A percentile compares a stretch with the other conserved stretches of the same genome.
These are phyloP conservation scores for Amia ocellicauda DNA, from an alignment of 2,113 vertebrate genomes.

Conservation along the genomic window DNA sequence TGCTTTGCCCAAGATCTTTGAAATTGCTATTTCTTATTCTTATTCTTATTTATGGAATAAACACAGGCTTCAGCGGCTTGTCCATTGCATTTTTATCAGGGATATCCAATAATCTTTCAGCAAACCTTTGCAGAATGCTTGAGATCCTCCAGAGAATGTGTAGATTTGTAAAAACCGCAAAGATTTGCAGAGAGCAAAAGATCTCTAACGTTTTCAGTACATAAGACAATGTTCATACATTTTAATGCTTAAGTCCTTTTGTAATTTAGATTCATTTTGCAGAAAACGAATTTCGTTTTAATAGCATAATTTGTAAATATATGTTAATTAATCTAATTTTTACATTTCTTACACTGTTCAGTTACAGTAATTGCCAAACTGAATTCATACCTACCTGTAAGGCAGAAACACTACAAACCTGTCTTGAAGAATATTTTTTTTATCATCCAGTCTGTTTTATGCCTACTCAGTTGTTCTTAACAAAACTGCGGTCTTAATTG, in stretches of 20 bases:
- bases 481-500: constrained; percentile 54
- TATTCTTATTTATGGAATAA: too few relatives aligned
- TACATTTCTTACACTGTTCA: constrained; percentile 35
- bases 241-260: constrained; percentile 56
- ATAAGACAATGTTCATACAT: constrained; percentile 59
- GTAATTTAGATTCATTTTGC: constrained; percentile 55
- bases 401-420: constrained; percentile 45
- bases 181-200: constrained; percentile 48
- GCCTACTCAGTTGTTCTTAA: constrained; percentile 62
- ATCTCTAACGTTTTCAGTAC: constrained; percentile 43
- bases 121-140: background rate
- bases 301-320: constrained; percentile 65
- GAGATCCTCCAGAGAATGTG: background rate
- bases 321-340: constrained; percentile 60
- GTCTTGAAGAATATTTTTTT: constrained; percentile 59
- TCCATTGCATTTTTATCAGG: too few relatives aligned
- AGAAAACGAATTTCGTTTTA: constrained; percentile 58
- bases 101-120: background rate
- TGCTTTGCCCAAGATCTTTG: too few relatives aligned
- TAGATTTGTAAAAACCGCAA: constrained; percentile 35
- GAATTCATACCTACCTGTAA: constrained; percentile 67
- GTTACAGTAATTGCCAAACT: constrained; percentile 40
- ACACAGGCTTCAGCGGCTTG: too few relatives aligned
- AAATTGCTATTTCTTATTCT: too few relatives aligned
- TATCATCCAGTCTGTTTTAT: constrained; percentile 58